Conservation (phyloP, 2,888 invertebrate genomes). For the Heteromyza rotundicornis region DNA sequence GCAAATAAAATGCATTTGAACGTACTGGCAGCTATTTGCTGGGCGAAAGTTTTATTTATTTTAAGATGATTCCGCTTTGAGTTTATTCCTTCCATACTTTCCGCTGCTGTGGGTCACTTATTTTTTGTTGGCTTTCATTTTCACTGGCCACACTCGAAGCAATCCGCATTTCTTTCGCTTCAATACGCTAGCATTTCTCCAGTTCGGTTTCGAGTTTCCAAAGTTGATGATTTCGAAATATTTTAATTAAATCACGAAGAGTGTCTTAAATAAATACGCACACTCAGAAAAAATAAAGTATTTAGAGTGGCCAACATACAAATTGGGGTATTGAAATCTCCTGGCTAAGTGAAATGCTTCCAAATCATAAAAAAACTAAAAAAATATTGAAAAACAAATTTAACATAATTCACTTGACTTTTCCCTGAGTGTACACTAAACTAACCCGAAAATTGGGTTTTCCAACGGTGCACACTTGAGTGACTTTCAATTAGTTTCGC, state of each 20-base stretch:
- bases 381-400: too few relatives aligned
- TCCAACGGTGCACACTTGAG: slow-evolving; percentile 42
- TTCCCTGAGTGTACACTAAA: background rate
- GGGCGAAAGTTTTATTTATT: slow-evolving; percentile 22
- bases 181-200: too few relatives aligned
- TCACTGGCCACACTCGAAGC: slow-evolving; percentile 12
- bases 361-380: too few relatives aligned
- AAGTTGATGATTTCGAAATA: slow-evolving; percentile 1
- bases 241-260: background rate
- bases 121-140: slow-evolving; percentile 8
- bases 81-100: background rate
- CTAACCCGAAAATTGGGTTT: background rate
- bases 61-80: background rate
- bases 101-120: background rate
- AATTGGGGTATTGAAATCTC: too few relatives aligned
- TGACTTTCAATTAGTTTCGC: slow-evolving; percentile 59
- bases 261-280: background rate
- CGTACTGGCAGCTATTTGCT: background rate
- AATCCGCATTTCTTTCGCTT: background rate
- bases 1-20: slow-evolving; percentile 21
- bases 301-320: too few relatives aligned
- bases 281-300: too few relatives aligned
- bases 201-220: background rate
- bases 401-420: too few relatives aligned
- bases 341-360: too few relatives aligned